phyloP scores from a whole-genome alignment of 2,797 vertebrate genomes.

The Hirundo rustica region DNA sequence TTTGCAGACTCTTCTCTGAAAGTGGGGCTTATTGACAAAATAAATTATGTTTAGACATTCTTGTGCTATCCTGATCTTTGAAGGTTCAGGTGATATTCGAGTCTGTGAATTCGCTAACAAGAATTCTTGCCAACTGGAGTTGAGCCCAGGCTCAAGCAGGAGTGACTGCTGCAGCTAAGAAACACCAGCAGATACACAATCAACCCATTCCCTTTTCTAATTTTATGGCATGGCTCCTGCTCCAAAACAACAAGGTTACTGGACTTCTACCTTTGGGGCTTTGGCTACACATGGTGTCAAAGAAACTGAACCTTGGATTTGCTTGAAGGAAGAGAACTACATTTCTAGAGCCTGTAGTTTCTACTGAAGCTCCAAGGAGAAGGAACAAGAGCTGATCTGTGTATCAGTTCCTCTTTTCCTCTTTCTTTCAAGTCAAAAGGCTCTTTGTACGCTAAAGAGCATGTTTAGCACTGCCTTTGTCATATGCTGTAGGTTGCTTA shows the following conservation, averaged over 20 bases:
- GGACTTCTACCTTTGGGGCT: background rate
- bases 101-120: background rate
- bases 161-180: background rate
- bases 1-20: background rate
- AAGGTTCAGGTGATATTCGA: background rate
- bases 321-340: background rate
- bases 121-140: background rate
- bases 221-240: background rate
- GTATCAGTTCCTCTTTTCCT: background rate
- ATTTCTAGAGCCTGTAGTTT: background rate
- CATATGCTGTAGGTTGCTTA: background rate
- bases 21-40: background rate
- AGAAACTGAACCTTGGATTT: background rate
- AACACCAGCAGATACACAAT: background rate
- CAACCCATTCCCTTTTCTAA: accelerated
- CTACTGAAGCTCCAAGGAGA: background rate
- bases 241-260: background rate
- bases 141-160: background rate
- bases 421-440: background rate
- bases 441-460: background rate
- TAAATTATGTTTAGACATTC: background rate
- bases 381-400: background rate
- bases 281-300: background rate
- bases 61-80: background rate
- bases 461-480: background rate